These are phyloP conservation scores for Pandion haliaetus DNA, from an alignment of 2,113 vertebrate species.

Conservation along the genomic window DNA sequence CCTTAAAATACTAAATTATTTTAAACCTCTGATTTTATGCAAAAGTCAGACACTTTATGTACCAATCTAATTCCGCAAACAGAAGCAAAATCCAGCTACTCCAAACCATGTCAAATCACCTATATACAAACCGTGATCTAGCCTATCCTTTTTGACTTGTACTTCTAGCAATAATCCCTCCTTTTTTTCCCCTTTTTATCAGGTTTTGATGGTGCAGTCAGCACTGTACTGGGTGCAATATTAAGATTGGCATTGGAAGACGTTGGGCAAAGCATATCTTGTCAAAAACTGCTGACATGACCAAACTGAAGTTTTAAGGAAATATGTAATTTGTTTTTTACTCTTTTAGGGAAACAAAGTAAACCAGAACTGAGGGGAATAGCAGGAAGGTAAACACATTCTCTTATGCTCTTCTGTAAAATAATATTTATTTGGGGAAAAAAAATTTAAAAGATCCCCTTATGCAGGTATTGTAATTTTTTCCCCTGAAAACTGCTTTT, in stretches of 20 bases:
- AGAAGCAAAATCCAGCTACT: neutral
- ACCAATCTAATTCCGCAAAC: neutral
- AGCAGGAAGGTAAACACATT: neutral
- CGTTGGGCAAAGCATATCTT: neutral
- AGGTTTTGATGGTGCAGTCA: neutral
- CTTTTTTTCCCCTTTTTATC: neutral
- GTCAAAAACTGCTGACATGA: neutral
- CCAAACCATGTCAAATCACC: neutral
- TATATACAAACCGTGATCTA: neutral
- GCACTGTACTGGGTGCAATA: neutral
- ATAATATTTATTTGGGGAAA: neutral
- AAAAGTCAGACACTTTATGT: neutral
- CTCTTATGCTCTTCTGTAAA: neutral
- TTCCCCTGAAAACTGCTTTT: neutral
- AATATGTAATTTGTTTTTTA: neutral
- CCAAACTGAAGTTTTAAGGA: neutral
- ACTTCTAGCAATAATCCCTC: neutral
- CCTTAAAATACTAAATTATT: constrained; percentile 32
- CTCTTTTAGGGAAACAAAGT: neutral
- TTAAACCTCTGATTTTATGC: neutral
- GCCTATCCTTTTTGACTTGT: neutral
- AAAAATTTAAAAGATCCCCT: neutral
- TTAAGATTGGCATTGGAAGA: neutral
- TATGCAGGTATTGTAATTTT: neutral
- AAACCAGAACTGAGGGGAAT: neutral